Percentiles rank a stretch among this genome's conserved stretches.
phyloP scores from a whole-genome alignment of 1,140 invertebrate genomes.

The Octopus sinensis region DNA sequence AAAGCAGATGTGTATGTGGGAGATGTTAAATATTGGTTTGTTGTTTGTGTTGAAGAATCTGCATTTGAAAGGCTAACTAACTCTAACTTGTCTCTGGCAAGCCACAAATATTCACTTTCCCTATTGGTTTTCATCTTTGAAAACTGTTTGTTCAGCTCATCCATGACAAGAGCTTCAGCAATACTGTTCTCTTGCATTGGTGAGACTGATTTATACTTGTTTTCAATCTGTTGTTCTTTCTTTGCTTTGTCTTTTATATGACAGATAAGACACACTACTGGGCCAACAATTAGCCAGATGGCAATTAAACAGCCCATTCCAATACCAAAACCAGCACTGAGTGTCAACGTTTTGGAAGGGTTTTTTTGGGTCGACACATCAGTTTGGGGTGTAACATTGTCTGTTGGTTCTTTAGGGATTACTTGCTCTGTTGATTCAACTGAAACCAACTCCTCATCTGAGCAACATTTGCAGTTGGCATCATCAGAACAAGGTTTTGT shows the following conservation, averaged over 20 bases:
- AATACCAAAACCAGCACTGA: constrained; percentile 37
- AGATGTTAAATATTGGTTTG: constrained; percentile 10
- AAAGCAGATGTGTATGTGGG: no score
- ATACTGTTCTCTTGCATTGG: constrained; percentile 32
- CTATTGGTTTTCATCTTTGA: constrained; percentile 16
- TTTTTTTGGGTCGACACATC: constrained; percentile 6
- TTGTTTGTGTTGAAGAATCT: background rate
- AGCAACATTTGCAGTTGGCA: background rate
- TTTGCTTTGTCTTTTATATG: constrained; percentile 30
- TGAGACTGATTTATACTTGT: background rate
- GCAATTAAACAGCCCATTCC: constrained; percentile 37
- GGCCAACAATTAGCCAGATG: constrained; percentile 41
- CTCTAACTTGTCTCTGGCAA: background rate
- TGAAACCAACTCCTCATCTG: background rate
- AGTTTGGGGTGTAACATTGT: background rate
- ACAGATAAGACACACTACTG: constrained; percentile 44
- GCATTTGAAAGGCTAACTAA: background rate
- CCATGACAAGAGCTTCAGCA: constrained; percentile 43
- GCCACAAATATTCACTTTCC: constrained; percentile 12
- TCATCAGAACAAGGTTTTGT: background rate
- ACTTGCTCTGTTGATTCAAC: background rate
- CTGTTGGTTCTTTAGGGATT: background rate
- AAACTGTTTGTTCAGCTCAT: constrained; percentile 35
- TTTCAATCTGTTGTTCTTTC: background rate
- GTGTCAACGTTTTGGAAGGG: constrained; percentile 1